A percentile compares a stretch with the other conserved stretches of the same genome.
phyloP scores from a whole-genome alignment of 2,113 vertebrate genomes.

The Sylvietta virens region DNA sequence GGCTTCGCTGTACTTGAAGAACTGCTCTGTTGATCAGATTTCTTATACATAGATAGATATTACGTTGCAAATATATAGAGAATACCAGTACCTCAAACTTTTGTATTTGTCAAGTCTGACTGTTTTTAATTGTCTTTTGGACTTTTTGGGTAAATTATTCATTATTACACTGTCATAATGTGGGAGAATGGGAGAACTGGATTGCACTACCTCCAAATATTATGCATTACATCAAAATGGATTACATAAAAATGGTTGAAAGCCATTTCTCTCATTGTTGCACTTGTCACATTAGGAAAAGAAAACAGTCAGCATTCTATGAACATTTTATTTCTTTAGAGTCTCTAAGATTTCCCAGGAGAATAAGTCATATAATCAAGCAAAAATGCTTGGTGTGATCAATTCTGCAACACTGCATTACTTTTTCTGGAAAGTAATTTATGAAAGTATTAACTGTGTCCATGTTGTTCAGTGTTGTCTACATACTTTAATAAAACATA shows the following conservation, averaged over 20 bases:
- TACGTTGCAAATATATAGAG: neutral
- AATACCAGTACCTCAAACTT: neutral
- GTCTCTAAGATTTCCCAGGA: neutral
- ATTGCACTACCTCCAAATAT: neutral
- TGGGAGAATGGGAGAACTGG: neutral
- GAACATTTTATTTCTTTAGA: slow-evolving; percentile 13
- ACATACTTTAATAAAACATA: neutral
- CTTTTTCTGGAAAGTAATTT: neutral
- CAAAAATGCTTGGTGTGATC: neutral
- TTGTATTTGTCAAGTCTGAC: neutral
- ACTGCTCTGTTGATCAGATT: neutral
- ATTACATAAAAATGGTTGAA: neutral
- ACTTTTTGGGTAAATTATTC: neutral
- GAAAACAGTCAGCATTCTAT: neutral
- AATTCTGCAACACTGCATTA: neutral
- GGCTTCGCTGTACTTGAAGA: neutral
- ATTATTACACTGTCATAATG: neutral
- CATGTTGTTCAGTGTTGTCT: neutral
- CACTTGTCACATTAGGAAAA: neutral
- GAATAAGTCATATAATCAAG: neutral
- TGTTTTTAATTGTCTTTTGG: neutral
- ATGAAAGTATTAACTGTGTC: neutral
- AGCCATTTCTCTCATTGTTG: neutral
- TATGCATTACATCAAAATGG: neutral
- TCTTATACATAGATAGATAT: neutral